Conservation (phyloP, 2,888 invertebrate genomes). For the Cremastinae sp. region DNA sequence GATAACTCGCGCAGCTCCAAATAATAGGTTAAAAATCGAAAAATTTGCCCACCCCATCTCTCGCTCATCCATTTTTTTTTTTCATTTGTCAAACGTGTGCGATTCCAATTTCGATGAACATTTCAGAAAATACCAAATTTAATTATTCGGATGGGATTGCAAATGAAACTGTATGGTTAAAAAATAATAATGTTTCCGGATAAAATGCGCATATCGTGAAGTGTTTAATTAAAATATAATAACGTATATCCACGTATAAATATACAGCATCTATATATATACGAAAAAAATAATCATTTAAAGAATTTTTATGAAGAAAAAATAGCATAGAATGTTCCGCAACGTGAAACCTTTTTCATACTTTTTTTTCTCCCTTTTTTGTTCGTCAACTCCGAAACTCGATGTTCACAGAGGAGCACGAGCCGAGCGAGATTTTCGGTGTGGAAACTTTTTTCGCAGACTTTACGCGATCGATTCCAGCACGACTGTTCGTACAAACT, state of each 20-base stretch:
- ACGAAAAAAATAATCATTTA: neutral
- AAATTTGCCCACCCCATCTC: neutral
- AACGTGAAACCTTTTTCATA: neutral
- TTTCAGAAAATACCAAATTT: too few relatives aligned
- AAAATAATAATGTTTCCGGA: too few relatives aligned
- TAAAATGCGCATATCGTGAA: too few relatives aligned
- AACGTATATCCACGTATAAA: too few relatives aligned
- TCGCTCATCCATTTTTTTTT: neutral
- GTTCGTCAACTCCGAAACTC: neutral
- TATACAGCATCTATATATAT: too few relatives aligned
- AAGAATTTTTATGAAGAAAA: neutral
- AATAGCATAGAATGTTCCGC: neutral
- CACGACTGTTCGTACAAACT: slow-evolving; percentile 22
- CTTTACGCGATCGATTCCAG: slow-evolving; percentile 41
- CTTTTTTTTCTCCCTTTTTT: neutral
- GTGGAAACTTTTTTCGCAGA: neutral
- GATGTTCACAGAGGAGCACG: neutral
- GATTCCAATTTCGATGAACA: too few relatives aligned
- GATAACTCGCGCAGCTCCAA: neutral
- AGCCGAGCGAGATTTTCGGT: neutral
- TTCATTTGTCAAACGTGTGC: neutral
- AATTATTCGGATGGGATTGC: too few relatives aligned
- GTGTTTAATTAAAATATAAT: too few relatives aligned
- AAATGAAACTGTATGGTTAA: too few relatives aligned
- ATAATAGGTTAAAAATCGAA: slow-evolving; percentile 16